These are phyloP conservation scores for Drosophila ogumai DNA, from an alignment of 1,140 invertebrate species.

Conservation along the genomic window DNA sequence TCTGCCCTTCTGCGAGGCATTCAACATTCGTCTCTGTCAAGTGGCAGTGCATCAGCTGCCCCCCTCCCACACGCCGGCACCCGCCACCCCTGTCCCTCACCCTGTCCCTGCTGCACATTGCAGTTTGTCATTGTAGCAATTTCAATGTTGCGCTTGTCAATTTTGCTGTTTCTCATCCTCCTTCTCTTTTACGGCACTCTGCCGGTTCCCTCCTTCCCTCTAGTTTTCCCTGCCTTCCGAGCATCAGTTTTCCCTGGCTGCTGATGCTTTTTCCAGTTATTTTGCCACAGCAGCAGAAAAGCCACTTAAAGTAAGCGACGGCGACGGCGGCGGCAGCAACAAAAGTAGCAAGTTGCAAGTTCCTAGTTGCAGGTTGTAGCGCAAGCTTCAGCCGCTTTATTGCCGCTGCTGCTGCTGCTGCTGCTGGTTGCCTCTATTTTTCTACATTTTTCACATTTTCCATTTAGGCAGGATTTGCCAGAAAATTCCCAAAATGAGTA, in stretches of 20 bases:
- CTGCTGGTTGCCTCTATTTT: conserved; percentile 17
- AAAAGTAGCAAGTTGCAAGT: conserved; percentile 47
- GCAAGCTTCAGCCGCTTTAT: conserved; percentile 7
- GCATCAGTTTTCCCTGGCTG: conserved; percentile 14
- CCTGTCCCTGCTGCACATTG: conserved; percentile 30
- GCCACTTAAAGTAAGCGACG: conserved; percentile 59
- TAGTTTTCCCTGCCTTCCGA: conserved; percentile 17
- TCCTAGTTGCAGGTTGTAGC: conserved; percentile 29
- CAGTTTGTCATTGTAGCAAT: conserved; percentile 82
- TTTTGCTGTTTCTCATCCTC: conserved; percentile 56
- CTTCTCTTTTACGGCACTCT: conserved; percentile 17
- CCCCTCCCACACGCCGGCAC: neutral
- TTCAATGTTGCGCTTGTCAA: conserved; percentile 82
- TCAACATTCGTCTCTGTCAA: conserved; percentile 79
- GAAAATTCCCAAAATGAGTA: neutral
- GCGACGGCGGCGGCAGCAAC: conserved; percentile 27
- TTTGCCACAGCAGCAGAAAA: conserved; percentile 53
- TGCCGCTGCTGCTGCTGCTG: conserved; percentile 5
- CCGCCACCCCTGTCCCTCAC: neutral
- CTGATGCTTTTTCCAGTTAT: conserved; percentile 51
- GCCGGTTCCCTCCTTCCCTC: neutral
- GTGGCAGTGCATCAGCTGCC: conserved; percentile 71
- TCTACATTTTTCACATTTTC: conserved; percentile 13
- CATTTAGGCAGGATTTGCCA: neutral
- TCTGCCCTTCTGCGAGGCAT: conserved; percentile 14